Base-by-base conservation (phyloP, 1,140 invertebrate genomes). In the Drosophila mojavensis region DNA sequence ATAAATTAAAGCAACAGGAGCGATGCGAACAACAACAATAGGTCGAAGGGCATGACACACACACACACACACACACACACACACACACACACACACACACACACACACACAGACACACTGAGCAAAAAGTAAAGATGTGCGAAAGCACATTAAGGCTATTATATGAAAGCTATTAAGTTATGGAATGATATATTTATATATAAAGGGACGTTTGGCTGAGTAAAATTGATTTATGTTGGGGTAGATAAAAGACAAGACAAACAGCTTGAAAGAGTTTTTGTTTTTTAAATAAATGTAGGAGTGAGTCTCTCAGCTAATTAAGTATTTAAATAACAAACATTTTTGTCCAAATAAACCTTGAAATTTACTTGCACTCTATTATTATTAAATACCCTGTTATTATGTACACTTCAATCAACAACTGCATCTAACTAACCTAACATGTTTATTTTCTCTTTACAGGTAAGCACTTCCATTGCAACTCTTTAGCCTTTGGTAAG, bases 1-100 rank as follows among this genome's bases (percentile, higher is more conserved):
- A 73, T 82, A 86, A 88, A 86, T 77, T 72, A 82, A 82, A 78
- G 74, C 81, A 84, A 85, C 81, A 71, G 76, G 63, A 66, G 54
- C 60, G 62, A 15, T 33, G 78, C 78, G 59, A 80, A 68, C 53
- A 78, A 51, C 28, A 75, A 15, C 51, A 81, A 76, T 56, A 48
- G 28, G 53, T 33, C 65, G 50, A 65, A 39, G 11, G 51, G 17
- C 28, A 54, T 30, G 53, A 30, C 28, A 28, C 51, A 20, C 51
- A 54, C 20, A 24, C 20, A 24, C 20, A 24, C 20, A 24, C 20
- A 24, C 20, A 24, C 20, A 24, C 20, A 30, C 28, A 28, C 15
- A 20, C 51, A 54, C 77, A 85, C 78, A 30, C 28, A 28, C 51
- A 20, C 51, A 54, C 20, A 24, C 20, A 24, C 20, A 24, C 20